Percentiles rank a stretch among this genome's conserved stretches.
These are phyloP conservation scores for Zosterops japonicus DNA, from an alignment of 2,113 vertebrate genomes.

Conservation along the genomic window DNA sequence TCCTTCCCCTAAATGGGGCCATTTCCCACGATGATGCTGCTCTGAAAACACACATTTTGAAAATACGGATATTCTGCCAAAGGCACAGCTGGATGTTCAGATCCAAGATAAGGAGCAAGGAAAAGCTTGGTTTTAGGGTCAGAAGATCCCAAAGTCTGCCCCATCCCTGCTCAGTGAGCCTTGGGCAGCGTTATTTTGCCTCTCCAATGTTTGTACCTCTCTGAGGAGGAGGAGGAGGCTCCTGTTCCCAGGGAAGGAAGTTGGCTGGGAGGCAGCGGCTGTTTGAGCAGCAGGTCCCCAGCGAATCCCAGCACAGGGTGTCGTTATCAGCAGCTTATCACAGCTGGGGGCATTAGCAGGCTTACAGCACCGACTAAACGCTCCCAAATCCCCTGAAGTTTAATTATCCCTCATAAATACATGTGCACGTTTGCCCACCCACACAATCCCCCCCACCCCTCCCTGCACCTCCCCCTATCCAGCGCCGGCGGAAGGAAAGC, in stretches of 20 bases:
- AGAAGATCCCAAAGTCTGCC: neutral
- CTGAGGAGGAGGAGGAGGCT: neutral
- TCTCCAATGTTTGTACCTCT: neutral
- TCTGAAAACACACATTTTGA: neutral
- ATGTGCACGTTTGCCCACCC: neutral
- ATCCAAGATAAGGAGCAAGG: neutral
- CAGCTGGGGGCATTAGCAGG: slow-evolving; percentile 62
- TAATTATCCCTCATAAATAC: slow-evolving; percentile 64
- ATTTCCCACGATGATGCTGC: neutral
- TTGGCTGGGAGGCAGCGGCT: neutral
- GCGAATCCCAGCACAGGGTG: slow-evolving; percentile 13
- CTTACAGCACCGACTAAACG: slow-evolving; percentile 36
- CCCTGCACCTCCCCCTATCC: neutral
- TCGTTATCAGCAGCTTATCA: slow-evolving; percentile 67
- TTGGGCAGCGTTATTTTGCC: neutral
- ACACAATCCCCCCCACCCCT: neutral
- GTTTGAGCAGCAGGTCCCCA: slow-evolving; percentile 9
- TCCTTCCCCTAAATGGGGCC: neutral
- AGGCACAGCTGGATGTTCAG: neutral
- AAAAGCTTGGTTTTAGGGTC: neutral
- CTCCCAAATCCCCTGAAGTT: slow-evolving; percentile 67
- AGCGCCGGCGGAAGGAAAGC: neutral
- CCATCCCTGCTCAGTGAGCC: neutral
- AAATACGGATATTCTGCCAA: rapidly evolving
- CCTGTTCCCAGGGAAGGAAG: neutral